Conservation (phyloP, 1,140 invertebrate genomes). For the Colletes gigas region DNA sequence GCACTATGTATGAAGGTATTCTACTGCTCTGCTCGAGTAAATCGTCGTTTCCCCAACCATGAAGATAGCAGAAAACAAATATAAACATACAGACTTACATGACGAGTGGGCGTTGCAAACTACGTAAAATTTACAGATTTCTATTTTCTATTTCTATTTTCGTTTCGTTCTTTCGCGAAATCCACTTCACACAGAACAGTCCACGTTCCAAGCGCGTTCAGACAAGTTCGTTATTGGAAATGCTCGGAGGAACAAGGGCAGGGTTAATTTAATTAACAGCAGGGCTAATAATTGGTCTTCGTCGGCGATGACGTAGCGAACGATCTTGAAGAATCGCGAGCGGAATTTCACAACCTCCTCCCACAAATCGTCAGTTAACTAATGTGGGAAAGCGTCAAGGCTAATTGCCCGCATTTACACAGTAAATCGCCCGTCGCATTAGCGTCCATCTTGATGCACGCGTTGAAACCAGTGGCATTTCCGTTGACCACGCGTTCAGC, state of each 20-base stretch:
- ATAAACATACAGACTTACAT: no score
- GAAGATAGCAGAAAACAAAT: no score
- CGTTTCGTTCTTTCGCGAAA: no score
- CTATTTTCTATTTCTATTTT: no score
- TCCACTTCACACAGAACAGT: not conserved
- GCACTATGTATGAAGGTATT: no score
- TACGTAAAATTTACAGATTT: no score
- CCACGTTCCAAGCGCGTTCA: not conserved
- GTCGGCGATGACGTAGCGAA: constrained; percentile 31
- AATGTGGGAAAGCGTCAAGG: constrained; percentile 67
- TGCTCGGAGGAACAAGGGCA: constrained; percentile 23
- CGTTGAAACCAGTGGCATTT: constrained; percentile 17
- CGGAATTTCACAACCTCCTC: constrained; percentile 58
- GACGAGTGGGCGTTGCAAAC: no score
- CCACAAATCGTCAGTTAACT: constrained; percentile 45
- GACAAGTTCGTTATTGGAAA: not conserved
- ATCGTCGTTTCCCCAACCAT: no score
- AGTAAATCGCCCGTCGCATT: constrained; percentile 37
- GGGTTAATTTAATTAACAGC: not conserved
- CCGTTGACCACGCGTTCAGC: constrained; percentile 27
- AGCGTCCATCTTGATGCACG: constrained; percentile 43
- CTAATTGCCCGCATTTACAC: constrained; percentile 57
- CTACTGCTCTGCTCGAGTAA: no score
- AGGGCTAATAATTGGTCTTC: constrained; percentile 20
- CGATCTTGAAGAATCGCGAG: constrained; percentile 41